These are phyloP conservation scores for Anas platyrhynchos DNA, from an alignment of 2,113 vertebrate species.

Conservation along the genomic window DNA sequence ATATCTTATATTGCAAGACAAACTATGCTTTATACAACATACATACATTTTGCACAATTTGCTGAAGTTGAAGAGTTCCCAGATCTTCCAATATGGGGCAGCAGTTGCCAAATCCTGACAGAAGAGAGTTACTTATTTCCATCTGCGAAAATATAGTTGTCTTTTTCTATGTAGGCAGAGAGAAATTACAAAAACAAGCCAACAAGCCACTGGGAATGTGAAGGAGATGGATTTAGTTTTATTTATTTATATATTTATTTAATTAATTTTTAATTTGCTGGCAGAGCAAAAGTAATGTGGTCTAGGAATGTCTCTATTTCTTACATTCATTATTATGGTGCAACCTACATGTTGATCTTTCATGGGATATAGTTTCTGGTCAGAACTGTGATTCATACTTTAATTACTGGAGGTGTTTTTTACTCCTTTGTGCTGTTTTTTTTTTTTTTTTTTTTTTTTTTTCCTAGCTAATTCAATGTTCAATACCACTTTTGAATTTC, in stretches of 20 bases:
- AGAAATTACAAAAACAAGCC: constrained; percentile 47
- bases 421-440: not conserved
- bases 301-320: constrained; percentile 37
- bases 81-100: constrained; percentile 67
- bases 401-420: constrained; percentile 51
- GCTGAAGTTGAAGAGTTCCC: constrained; percentile 49
- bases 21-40: not conserved
- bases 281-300: not conserved
- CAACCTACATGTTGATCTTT: constrained; percentile 32
- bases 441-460: not conserved
- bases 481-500: constrained; percentile 28
- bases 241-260: not conserved
- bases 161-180: constrained; percentile 5
- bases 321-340: constrained; percentile 28
- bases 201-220: not conserved
- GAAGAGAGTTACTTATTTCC: constrained; percentile 33
- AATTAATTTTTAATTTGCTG: not conserved
- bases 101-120: constrained; percentile 66
- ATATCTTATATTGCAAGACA: not conserved
- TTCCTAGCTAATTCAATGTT: constrained; percentile 7
- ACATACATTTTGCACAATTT: not conserved
- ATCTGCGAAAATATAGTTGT: constrained; percentile 39
- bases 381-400: constrained; percentile 44
- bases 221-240: not conserved
- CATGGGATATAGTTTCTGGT: constrained; percentile 43